These are phyloP conservation scores for Crocodylus rhombifer DNA, from an alignment of 2,797 vertebrate genomes.

Conservation along the genomic window DNA sequence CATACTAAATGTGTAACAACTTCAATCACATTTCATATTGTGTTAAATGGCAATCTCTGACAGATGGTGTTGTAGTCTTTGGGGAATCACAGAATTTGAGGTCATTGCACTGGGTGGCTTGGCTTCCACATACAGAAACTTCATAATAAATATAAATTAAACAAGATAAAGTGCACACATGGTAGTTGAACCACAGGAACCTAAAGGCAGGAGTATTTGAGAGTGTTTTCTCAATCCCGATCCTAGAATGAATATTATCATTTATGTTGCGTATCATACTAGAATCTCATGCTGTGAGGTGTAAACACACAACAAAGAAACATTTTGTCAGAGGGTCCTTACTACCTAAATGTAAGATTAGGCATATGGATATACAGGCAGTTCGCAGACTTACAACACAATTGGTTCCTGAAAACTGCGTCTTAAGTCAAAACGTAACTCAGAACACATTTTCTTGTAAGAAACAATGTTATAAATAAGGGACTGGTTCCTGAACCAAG, in stretches of 20 bases:
- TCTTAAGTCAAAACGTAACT: too few relatives aligned
- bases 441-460: too few relatives aligned
- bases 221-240: neutral
- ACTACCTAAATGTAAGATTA: neutral
- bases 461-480: too few relatives aligned
- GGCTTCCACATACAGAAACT: neutral
- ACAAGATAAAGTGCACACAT: neutral
- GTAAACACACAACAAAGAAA: neutral
- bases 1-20: neutral
- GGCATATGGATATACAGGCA: neutral
- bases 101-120: neutral
- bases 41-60: neutral
- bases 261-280: neutral
- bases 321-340: neutral
- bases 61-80: neutral
- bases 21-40: neutral
- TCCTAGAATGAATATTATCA: neutral
- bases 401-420: too few relatives aligned
- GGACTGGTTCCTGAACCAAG: too few relatives aligned
- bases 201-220: neutral
- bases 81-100: neutral
- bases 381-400: too few relatives aligned
- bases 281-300: neutral
- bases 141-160: neutral
- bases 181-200: neutral